Base-by-base conservation (phyloP, 2,113 vertebrate genomes). In the Aramus guarauna region DNA sequence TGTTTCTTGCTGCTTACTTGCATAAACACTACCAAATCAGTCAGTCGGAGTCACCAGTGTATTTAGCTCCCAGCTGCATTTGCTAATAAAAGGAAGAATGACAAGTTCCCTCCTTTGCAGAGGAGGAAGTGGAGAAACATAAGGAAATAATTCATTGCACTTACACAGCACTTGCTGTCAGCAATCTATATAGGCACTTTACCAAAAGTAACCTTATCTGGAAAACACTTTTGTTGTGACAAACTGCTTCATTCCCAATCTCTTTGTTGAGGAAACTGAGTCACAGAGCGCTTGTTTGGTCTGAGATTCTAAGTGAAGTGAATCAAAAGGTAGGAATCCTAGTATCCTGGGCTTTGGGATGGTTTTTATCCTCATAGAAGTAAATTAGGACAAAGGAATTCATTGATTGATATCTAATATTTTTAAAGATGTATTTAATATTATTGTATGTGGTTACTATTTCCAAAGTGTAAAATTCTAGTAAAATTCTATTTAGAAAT, bases 11-110 rank as follows among this genome's bases (percentile, higher is more conserved):
- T 92, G 43, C 68, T 89, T 94, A 59, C 73, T 91, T 94, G 72
- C 92, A 90, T 91, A 90, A 96, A 92, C 87, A 81, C 64, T 52
- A 56, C 75, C 71, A 86, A 74, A 94, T 96, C 96, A 96, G 82
- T 95, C 86, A 94, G 68, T 48, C 3, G 5, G 67, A 97, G 88
- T 88, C 81, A 88, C 91, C 39, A 36, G 36, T 9, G 4, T 90
- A 50, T 80, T 90, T 91, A 91, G 64, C 82, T 92, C 64, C 84
- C 89, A 92, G 86, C 90, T 95, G 89, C 77, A 81, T 77, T 92
- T 87, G 55, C 88, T 96, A 79, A 76, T 95, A 91, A 90, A 90
- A 90, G 23, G 55, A 80, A 88, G 52, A 78, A 88, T 85, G 85
- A 87, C 76, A 86, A 73, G 75, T 80, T 90, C 53, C 66, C 64